Conservation (phyloP, 2,888 invertebrate genomes). For the Xanthia togata region DNA sequence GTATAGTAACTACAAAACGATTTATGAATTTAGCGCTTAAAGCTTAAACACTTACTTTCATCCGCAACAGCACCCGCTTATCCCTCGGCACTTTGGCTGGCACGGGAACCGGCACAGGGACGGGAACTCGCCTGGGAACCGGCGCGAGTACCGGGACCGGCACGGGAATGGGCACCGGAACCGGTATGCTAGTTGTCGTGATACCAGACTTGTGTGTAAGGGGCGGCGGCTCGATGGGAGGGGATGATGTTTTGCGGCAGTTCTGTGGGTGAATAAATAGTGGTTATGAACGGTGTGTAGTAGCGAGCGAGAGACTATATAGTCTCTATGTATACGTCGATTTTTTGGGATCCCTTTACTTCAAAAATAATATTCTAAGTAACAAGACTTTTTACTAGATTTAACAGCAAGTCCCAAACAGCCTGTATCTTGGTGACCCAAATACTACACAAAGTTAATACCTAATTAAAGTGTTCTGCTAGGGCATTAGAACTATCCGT, state of each 20-base stretch:
- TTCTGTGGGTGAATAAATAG: conserved; percentile 71
- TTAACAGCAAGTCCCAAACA: too few relatives aligned
- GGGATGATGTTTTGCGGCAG: conserved; percentile 80
- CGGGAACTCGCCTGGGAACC: conserved; percentile 66
- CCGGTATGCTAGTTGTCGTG: conserved; percentile 46
- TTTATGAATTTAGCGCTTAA: neutral
- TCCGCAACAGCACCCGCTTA: conserved; percentile 80
- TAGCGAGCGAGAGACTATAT: too few relatives aligned
- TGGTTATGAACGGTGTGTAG: too few relatives aligned
- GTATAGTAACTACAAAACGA: neutral
- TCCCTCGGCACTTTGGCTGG: conserved; percentile 72
- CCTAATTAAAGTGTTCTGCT: too few relatives aligned
- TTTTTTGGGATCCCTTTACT: too few relatives aligned
- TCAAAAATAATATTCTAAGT: too few relatives aligned
- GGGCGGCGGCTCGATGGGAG: conserved; percentile 79
- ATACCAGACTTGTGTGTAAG: conserved; percentile 72
- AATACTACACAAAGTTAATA: too few relatives aligned
- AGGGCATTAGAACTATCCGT: too few relatives aligned
- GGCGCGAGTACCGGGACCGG: conserved; percentile 70
- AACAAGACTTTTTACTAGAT: too few relatives aligned
- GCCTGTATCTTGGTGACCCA: too few relatives aligned
- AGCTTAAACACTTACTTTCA: conserved; percentile 76
- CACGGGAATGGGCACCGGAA: conserved; percentile 59
- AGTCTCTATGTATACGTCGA: too few relatives aligned
- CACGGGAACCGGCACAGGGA: conserved; percentile 56